Base-by-base conservation (phyloP, 2,797 vertebrate species). In the Sciurus carolinensis region DNA sequence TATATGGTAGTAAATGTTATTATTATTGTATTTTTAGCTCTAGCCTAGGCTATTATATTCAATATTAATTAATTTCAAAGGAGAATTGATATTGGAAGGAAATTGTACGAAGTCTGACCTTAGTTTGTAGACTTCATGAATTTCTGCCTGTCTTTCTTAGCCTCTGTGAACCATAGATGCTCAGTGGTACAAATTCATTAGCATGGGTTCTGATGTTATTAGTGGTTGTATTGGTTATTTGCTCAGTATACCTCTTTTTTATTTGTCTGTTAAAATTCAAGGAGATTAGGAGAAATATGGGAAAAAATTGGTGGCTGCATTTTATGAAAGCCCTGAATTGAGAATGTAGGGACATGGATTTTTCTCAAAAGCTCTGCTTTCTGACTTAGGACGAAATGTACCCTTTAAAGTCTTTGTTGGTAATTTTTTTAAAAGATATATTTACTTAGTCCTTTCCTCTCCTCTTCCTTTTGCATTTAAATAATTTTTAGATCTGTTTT, bases 51-150 rank as follows among this genome's bases (percentile, higher is more conserved):
- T 83, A 81, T 76, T 84, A 26, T 1, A 1, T 73, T 90, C 30
- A 33, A 6, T 59, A 33, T 83, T 66, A 42, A 82, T 96, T 97
- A 42, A 82, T 96, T 97, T 77, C 75, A 96, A 95, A 93, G 30
- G 5, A 5, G 7, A 59, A 59, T 20, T 73, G 42, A 26, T 72
- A 39, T 14, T 80, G 24, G 24, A 39, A 89, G 26, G 26, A 69
- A 86, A 75, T n/a, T 62, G 7, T 71, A 64, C 64, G 26, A 75
- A 87, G 12, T 94, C 20, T 54, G 66, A 54, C 76, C 71, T 42
- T 47, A 73, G 28, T 52, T 59, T 59, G 30, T 44, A 52, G 50
- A 88, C n/a, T 91, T 39, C 0, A 0, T 54, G 36, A 12, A 54
- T 67, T 91, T 82, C 36, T 83, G 5, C 18, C 72, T 39, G 11